Conservation (phyloP, 1,140 invertebrate species). For the Platorchestia sp. region DNA sequence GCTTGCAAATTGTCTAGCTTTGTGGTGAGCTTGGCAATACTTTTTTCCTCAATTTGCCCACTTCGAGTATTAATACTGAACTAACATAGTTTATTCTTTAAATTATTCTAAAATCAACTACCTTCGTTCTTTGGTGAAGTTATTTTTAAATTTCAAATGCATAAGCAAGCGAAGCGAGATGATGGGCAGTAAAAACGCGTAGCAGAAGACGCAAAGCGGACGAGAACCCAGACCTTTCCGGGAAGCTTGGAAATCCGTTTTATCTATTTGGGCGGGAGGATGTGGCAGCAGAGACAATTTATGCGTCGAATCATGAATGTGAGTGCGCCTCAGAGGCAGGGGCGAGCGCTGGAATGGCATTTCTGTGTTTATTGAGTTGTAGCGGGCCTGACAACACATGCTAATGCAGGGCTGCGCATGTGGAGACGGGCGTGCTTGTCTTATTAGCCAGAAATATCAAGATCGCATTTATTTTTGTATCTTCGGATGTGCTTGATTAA, state of each 20-base stretch:
- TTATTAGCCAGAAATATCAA: not conserved
- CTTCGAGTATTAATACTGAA: not conserved
- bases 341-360: not conserved
- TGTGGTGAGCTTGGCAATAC: not conserved
- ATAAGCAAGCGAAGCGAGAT: not conserved
- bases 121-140: no score
- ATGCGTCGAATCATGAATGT: not conserved
- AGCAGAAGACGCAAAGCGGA: not conserved
- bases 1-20: not conserved
- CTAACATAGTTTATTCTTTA: no score
- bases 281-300: not conserved
- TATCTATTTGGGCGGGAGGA: not conserved
- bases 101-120: no score
- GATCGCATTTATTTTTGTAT: not conserved
- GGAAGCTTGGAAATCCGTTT: not conserved
- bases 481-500: not conserved
- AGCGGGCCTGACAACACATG: not conserved
- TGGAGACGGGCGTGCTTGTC: not conserved
- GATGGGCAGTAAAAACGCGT: not conserved
- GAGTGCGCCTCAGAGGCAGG: not conserved
- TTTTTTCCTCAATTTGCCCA: not conserved
- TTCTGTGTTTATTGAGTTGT: not conserved
- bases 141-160: no score
- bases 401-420: not conserved
- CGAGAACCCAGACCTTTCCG: not conserved